phyloP scores from a whole-genome alignment of 2,888 invertebrate species.

The Volucella inanis region DNA sequence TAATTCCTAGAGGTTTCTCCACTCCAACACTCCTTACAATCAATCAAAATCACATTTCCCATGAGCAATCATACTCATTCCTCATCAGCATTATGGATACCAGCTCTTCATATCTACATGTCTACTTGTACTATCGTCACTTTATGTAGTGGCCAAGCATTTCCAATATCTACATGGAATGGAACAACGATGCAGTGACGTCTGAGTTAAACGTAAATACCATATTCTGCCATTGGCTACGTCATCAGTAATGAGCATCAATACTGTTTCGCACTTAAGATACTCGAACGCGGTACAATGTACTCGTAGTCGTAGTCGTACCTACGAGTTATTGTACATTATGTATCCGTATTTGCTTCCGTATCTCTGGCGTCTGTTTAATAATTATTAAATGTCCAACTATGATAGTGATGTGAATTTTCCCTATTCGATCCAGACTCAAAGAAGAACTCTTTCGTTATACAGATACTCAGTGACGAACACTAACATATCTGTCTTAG shows the following conservation, averaged over 20 bases:
- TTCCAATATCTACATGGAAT: conserved; percentile 5
- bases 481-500: too few species aligned
- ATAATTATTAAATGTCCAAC: conserved; percentile 50
- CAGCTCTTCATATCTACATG: not conserved
- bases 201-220: conserved; percentile 31
- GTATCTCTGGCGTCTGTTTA: conserved; percentile 14
- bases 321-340: too few species aligned
- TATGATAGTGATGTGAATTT: not conserved
- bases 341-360: not conserved
- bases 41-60: conserved; percentile 59
- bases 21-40: conserved; percentile 30
- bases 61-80: conserved; percentile 45
- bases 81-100: not conserved
- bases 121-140: too few species aligned
- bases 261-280: conserved; percentile 31
- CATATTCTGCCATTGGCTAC: conserved; percentile 16
- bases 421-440: too few species aligned
- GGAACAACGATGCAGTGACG: conserved; percentile 46
- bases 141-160: not conserved
- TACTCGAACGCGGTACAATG: not conserved
- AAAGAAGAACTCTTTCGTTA: too few species aligned
- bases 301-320: too few species aligned
- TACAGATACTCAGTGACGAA: too few species aligned
- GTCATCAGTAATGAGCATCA: not conserved
- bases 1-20: not conserved